Evolutionary conservation across 2,888 invertebrate species (phyloP), one percentile per base, ranked within the genome.

Genomic region (Drosophila austrosaltans): DNA sequence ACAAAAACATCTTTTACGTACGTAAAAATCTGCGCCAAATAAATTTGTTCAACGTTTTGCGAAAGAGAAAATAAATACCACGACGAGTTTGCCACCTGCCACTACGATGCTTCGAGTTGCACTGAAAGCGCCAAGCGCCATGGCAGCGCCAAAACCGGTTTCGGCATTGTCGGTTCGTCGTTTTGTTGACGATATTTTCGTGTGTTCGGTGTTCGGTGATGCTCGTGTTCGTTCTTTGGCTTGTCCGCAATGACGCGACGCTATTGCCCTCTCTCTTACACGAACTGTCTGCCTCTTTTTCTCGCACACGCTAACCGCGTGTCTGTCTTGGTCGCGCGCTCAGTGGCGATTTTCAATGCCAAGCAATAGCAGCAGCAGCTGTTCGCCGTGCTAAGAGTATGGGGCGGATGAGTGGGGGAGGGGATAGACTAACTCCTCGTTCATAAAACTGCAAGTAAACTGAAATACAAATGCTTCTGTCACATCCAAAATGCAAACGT

Each of bases 331-430:
- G n/a, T 54, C 69, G 48, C 58, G 32, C 60, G 57, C 69, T 71
- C 61, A 62, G 59, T 48, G 70, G 63, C 68, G 42, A 67, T 72
- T 84, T 84, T 84, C 88, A 84, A 84, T 88, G 84, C 88, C 88
- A 84, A 86, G 81, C 84, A 75, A 72, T 74, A 30, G 30, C 5
- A 88, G 88, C 88, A 88, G 88, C 88, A 84, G 88, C 86, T 84
- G 84, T 81, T 83, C 64, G 60, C 63, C 60, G 58, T 57, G 53
- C 59, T 58, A 40, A 53, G 63, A 60, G 63, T 69, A 48, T 12
- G 6, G n/a, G 32, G 30, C 7, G 12, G 22, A 0, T 6, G 8
- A 16, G 8, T 2, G 32, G 16, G 3, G 30, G 2, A 16, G 12
- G 3, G 30, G 4, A 36, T 10, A 20, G 56, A 22, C 36, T 32